phyloP scores from a whole-genome alignment of 2,797 vertebrate species.

The Sorex maritimensis region DNA sequence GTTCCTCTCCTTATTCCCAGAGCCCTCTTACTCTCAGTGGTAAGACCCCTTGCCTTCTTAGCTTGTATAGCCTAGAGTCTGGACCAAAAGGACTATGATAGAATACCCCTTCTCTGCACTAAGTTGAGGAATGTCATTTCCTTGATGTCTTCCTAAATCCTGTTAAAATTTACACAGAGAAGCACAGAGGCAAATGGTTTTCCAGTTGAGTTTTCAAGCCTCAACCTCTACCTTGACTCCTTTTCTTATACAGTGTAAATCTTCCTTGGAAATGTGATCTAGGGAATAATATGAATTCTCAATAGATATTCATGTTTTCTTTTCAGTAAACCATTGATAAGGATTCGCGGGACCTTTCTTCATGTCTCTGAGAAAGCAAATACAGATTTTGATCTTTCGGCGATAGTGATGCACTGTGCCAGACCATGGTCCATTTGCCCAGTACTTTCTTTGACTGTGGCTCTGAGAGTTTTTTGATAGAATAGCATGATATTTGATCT shows the following conservation, averaged over 20 bases:
- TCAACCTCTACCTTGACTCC: background rate
- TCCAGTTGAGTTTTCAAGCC: background rate
- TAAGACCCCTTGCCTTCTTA: background rate
- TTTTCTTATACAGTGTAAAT: background rate
- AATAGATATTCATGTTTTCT: background rate
- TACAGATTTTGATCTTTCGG: slow-evolving; percentile 35
- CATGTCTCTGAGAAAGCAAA: slow-evolving; percentile 3
- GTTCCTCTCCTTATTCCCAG: background rate
- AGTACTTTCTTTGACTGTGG: background rate
- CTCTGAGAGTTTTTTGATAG: background rate
- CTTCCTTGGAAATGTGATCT: slow-evolving; percentile 28
- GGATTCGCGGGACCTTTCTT: slow-evolving; percentile 26
- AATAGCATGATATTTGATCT: background rate
- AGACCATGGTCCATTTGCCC: background rate
- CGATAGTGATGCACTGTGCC: background rate
- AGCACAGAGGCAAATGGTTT: slow-evolving; percentile 9
- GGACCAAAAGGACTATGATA: background rate
- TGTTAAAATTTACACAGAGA: background rate
- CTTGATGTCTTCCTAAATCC: background rate
- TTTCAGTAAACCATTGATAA: background rate
- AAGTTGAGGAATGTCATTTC: slow-evolving; percentile 14
- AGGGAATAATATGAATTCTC: slow-evolving; percentile 23
- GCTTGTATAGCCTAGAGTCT: background rate
- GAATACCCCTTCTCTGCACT: background rate
- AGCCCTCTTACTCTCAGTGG: background rate